These are phyloP conservation scores for Centropyge bicolor DNA, from an alignment of 2,797 vertebrate species.

Conservation along the genomic window DNA sequence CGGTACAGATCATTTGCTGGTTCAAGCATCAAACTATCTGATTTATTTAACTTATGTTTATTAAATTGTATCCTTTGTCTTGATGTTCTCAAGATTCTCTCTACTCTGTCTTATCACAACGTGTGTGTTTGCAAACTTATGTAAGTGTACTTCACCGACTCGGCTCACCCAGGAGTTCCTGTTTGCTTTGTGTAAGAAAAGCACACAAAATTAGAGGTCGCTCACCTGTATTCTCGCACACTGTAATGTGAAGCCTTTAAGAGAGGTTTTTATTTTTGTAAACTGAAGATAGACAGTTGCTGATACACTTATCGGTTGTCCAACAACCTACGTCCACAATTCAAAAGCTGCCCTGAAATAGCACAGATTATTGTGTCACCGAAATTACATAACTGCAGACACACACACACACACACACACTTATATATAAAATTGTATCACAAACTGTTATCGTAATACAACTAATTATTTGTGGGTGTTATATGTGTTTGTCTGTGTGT, in stretches of 20 bases:
- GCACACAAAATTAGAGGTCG: constrained; percentile 44
- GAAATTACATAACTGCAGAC: not conserved
- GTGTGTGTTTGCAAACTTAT: constrained; percentile 59
- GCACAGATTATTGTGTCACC: not conserved
- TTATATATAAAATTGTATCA: too few species aligned
- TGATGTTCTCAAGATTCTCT: too few species aligned
- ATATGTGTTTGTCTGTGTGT: constrained; percentile 8
- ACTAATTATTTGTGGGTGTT: not conserved
- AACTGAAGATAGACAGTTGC: not conserved
- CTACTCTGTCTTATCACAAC: constrained; percentile 49
- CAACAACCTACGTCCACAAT: not conserved
- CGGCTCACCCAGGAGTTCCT: constrained; percentile 47
- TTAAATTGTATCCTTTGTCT: not conserved
- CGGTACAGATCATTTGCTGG: not conserved
- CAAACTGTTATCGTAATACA: not conserved
- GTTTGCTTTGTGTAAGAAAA: constrained; percentile 72
- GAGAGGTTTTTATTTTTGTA: constrained; percentile 37
- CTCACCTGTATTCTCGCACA: constrained; percentile 54
- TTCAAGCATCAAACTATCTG: not conserved
- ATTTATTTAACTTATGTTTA: not conserved
- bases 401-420: constrained; percentile 2
- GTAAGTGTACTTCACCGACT: constrained; percentile 66
- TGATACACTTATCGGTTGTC: constrained; percentile 14
- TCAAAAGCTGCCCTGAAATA: constrained; percentile 14
- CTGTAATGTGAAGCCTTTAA: constrained; percentile 16